Conservation (phyloP, 2,113 vertebrate species). For the Poicephalus gulielmi region DNA sequence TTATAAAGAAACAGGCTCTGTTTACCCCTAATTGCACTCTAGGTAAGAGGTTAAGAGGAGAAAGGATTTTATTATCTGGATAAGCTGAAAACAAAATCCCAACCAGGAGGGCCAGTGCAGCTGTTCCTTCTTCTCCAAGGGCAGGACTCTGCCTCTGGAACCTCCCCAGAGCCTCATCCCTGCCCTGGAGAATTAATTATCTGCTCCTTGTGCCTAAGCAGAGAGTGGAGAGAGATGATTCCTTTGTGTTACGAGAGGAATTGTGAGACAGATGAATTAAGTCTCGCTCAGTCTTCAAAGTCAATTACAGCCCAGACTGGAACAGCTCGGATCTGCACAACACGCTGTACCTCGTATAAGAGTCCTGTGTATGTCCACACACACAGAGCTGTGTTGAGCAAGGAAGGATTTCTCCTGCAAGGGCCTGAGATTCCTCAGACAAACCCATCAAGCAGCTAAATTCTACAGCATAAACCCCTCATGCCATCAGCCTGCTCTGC, state of each 20-base stretch:
- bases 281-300: background rate
- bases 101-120: conserved; percentile 31
- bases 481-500: background rate
- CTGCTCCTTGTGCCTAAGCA: conserved; percentile 35
- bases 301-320: background rate
- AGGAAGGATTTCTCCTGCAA: background rate
- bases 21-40: conserved; percentile 69
- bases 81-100: conserved; percentile 46
- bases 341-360: accelerated
- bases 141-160: conserved; percentile 19
- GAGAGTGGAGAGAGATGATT: background rate
- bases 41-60: conserved; percentile 66
- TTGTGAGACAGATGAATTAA: conserved; percentile 10
- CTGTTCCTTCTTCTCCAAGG: conserved; percentile 47
- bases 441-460: background rate
- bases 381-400: background rate
- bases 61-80: conserved; percentile 56
- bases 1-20: conserved; percentile 24
- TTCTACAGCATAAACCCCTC: background rate
- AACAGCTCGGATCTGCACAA: background rate
- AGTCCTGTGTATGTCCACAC: accelerated
- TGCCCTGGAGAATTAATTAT: conserved; percentile 65
- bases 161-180: conserved; percentile 43
- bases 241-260: background rate
- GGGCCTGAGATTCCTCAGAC: background rate